Base-by-base conservation (phyloP, 2,113 vertebrate species). In the Coregonus clupeaformis region DNA sequence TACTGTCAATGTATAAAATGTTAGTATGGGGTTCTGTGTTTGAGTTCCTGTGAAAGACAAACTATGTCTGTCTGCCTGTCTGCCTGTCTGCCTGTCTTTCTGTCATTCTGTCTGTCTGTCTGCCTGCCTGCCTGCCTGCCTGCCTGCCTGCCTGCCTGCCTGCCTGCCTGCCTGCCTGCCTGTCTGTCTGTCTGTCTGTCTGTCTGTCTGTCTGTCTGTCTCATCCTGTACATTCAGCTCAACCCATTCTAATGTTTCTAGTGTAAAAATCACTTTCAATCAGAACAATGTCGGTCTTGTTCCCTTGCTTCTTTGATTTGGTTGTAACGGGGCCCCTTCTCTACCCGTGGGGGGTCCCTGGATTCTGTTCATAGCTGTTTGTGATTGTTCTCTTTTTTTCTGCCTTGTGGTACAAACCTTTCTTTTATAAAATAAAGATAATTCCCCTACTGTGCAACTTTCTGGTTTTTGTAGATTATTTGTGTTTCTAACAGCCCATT, bases 361-460 rank as follows among this genome's bases (percentile, higher is more conserved):
- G 94, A 94, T 95, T 95, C 92, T 96, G 94, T 96, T 96, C 94
- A 93, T 95, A 94, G 90, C 92, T 91, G 93, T 97, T 95, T 96
- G 93, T 94, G 94, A 89, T 69, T 95, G 93, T 95, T 91, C 91
- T 91, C 90, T 91, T 94, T 67, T 6, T 95, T 93, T 74, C 89
- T 87, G 93, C 94, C 94, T 98, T 95, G 95, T 94, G 94, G 95
- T 96, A 95, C 91, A 94, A 93, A 94, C 88, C 91, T 94, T 95
- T 89, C 89, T 95, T 96, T 96, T 94, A 94, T 87, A 87, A 90
- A 97, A 97, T 97, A 98, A 98, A 97, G 93, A 92, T 91, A 22
- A 90, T 94, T 96, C 89, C 90, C 90, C 86, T 88, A 76, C 75
- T 82, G 85, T 24, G 16, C 27, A 60, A 77, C 5, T 70, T 77